These are phyloP conservation scores for Limnothrissa miodon DNA, from an alignment of 2,113 vertebrate species.

Conservation along the genomic window DNA sequence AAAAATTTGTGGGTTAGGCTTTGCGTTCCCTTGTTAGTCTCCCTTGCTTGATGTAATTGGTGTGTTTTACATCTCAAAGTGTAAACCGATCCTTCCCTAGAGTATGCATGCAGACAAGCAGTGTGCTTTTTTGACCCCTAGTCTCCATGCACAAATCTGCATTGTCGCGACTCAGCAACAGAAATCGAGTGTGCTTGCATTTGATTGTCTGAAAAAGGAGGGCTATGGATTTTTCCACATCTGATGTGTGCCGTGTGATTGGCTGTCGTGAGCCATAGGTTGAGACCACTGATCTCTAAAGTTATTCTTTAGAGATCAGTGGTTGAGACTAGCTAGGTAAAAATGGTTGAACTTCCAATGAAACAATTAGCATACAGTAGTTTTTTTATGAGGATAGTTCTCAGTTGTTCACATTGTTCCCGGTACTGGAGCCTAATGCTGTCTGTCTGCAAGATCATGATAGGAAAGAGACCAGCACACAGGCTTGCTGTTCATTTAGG, in stretches of 20 bases:
- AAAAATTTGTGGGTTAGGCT: background rate
- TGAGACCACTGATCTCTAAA: too few species aligned
- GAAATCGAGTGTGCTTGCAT: background rate
- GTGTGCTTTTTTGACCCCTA: background rate
- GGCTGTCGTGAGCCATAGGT: background rate
- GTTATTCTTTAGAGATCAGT: too few species aligned
- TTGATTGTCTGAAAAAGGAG: background rate
- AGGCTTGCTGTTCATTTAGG: background rate
- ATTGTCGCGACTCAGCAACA: background rate
- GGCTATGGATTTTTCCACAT: background rate
- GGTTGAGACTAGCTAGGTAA: background rate
- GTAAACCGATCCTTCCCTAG: background rate
- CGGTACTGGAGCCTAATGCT: background rate
- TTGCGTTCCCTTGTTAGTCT: background rate
- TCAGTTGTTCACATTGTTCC: background rate
- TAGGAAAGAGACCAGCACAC: background rate
- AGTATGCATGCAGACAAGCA: background rate
- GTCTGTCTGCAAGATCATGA: background rate
- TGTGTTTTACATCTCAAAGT: background rate
- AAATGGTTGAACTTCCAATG: background rate
- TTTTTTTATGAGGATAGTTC: background rate
- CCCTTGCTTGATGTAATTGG: background rate
- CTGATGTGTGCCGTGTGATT: background rate
- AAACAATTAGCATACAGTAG: background rate
- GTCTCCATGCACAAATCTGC: background rate